Base-by-base conservation (phyloP, 1,140 invertebrate genomes). In the Drosophila miranda region DNA sequence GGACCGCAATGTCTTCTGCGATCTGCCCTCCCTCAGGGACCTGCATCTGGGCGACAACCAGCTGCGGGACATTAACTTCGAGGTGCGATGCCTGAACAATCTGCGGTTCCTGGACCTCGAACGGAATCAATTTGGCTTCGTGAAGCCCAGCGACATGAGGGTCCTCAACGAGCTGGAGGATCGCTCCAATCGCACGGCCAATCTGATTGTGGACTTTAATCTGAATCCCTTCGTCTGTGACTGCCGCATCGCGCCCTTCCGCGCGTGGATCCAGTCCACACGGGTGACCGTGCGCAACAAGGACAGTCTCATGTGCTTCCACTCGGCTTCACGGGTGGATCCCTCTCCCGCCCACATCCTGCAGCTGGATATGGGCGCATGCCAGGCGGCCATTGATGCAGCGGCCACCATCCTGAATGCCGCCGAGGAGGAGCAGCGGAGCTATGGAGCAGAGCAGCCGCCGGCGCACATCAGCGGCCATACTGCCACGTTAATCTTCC, bases 151-250 rank as follows among this genome's bases (percentile, higher is more conserved):
- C 5, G 95, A 96, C 68, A 83, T 95, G 34, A 90, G 92, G 0
- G 77, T 90, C 9, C 90, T 96, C 13, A 95, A 95, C 70, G 86
- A 90, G 13, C 88, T 95, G 42, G 91, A 93, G 11, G 89, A 91
- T 6, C 69, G 84, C 0, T 78, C 82, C 1, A 84, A 91, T 59
- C 91, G 92, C 16, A 93, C 93, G 69, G 91, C 92, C 14, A 87
- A 91, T n/a, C 87, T 96, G 9, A 92, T 92, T n/a, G 91, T 96
- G 0, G 95, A 96, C 78, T 92, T 96, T 2, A 92, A 91, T 23
- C 90, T 92, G 2, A 96, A 96, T 92, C 94, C 94, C 6, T 94
- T 96, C 16, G 89, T 91, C 38, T 96, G 95, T 82, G 94, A 94
- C 42, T 94, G 94, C 73, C 92, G 93, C 44, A 90, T 95, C 5